Evolutionary conservation across 2,797 vertebrate species (phyloP), one percentile per base, ranked within the genome.

Genomic region (Sebastes oblongus): DNA sequence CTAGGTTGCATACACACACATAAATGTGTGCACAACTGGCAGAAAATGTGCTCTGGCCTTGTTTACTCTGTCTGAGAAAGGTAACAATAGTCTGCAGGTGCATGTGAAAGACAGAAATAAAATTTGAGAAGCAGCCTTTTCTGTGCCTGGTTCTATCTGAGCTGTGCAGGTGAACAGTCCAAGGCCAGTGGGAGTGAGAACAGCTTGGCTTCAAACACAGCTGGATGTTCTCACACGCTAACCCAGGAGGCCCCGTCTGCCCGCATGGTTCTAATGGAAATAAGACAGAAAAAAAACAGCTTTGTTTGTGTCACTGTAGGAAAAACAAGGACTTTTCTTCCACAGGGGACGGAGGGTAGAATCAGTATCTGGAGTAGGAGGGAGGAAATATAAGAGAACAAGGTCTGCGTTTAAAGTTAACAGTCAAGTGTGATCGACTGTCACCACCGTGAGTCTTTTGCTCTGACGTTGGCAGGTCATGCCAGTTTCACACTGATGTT

Each of bases 111-210:
- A 66, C 24, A 66, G 18, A 69, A 14, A 42, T 13, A 36, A 12
- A 36, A 36, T 42, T 42, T 16, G 42, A 46, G 42, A 46, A 46
- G 16, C 42, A 46, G 82, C 59, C 67, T 89, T 86, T 88, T 90
- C 76, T 86, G 60, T 75, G 76, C 25, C 70, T 22, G 66, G 34
- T 75, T 75, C 65, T 30, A 18, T 81, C 54, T 60, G 82, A 74
- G 81, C 75, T 75, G 88, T 39, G 74, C 86, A 91, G 86, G 81
- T 92, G 86, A 92, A 85, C 66, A 77, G 85, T 93, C 80, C 89
- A 90, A 90, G 82, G 85, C 65, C 90, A 68, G 84, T 72, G 86
- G 88, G 90, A 90, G 86, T 75, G 83, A 81, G 74, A 90, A 86
- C 71, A 76, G 56, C 36, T 75, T 24, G 18, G 32, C 76, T 90